A percentile compares a stretch with the other conserved stretches of the same genome.
These are phyloP conservation scores for Physella acuta DNA, from an alignment of 1,140 invertebrate genomes.

Conservation along the genomic window DNA sequence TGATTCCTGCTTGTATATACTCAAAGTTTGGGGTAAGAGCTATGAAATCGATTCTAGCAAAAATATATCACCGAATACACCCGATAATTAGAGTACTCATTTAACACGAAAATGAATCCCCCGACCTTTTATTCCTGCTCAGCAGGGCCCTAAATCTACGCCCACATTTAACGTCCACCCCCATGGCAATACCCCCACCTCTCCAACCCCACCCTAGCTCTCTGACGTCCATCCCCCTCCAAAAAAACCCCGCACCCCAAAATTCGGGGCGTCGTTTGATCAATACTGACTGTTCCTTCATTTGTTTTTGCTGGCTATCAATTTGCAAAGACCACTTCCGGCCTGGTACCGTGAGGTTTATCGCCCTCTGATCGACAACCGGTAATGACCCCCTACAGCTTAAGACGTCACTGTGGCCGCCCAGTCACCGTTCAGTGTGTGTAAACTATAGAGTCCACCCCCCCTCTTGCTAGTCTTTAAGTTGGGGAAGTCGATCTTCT, in stretches of 20 bases:
- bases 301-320: constrained; percentile 24
- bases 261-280: neutral
- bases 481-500: too few species aligned
- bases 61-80: too few species aligned
- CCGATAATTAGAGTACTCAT: too few species aligned
- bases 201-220: neutral
- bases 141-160: too few species aligned
- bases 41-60: too few species aligned
- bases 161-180: too few species aligned
- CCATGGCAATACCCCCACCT: too few species aligned
- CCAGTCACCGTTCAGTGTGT: neutral
- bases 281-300: constrained; percentile 1
- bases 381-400: constrained; percentile 19
- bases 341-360: constrained; percentile 5
- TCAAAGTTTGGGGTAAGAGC: too few species aligned
- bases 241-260: too few species aligned
- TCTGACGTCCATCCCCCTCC: neutral
- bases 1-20: too few species aligned
- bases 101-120: too few species aligned
- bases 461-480: neutral
- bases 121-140: too few species aligned
- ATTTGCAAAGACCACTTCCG: constrained; percentile 18
- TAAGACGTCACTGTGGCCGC: constrained; percentile 14
- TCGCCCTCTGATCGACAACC: constrained; percentile 21
- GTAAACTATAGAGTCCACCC: neutral